Evolutionary conservation across 2,888 invertebrate species (phyloP), one percentile per base, ranked within the genome.

Genomic region (Noctua janthina): DNA sequence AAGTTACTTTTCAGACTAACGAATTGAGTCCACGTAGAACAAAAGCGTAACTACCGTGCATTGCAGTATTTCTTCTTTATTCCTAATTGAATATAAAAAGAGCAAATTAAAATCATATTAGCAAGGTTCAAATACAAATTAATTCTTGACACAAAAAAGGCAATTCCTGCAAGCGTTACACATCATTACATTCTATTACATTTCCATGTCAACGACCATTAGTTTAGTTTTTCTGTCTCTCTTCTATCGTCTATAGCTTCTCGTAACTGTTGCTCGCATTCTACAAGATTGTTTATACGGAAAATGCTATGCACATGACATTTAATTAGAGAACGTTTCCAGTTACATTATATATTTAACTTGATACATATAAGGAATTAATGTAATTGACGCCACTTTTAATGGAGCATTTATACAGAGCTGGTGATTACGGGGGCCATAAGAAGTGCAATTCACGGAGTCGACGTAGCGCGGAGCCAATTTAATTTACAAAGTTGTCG

Each of bases 401-500:
- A 96, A 95, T 95, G 94, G 94, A 92, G 92, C 94, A 91, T 95
- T 95, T 95, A 95, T 95, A 95, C 94, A 90, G 93, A 90, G 90
- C 90, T 90, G 93, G 94, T 95, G 95, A 95, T 95, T 95, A 95
- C 93, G 81, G 90, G 89, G 92, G 89, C 95, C 91, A 93, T 95
- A 96, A 95, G 95, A 95, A 95, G 93, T 94, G 94, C 93, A 94
- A 94, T 94, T 94, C 95, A 91, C 91, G 90, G 93, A 94, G 93
- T 92, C 91, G 93, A 91, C 92, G 93, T 92, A 93, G 92, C 92
- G 91, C 91, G 89, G 92, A 94, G 93, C 93, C 96, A 95, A 96
- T 96, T 96, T 96, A 96, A 95, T 95, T 96, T 95, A 95, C 96
- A 95, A 95, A 96, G 95, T 95, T 93, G 95, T 94, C 93, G 92